A percentile compares a stretch with the other conserved stretches of the same genome.
Evolutionary conservation across 2,797 vertebrate genomes (phyloP).

Genomic region (Sebastes diaconus): DNA sequence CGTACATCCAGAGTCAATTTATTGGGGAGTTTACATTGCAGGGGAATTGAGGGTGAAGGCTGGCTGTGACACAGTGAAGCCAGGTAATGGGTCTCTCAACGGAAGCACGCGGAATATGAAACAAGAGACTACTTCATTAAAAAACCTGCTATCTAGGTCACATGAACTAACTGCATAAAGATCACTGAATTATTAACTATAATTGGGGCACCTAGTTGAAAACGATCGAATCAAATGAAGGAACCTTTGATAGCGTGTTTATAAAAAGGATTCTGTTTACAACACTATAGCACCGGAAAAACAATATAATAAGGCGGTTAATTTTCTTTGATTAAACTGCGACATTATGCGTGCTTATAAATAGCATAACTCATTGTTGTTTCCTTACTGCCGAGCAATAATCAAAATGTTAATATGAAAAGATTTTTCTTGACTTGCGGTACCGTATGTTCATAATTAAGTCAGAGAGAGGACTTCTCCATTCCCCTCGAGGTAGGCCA

Average conservation of each 20-base stretch:
- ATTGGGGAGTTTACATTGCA: slow-evolving; percentile 44
- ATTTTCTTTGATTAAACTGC: background rate
- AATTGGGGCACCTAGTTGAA: slow-evolving; percentile 76
- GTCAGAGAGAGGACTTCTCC: slow-evolving; percentile 52
- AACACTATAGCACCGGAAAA: slow-evolving; percentile 10
- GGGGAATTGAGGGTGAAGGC: slow-evolving; percentile 26
- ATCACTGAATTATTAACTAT: slow-evolving; percentile 81
- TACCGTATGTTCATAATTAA: slow-evolving; percentile 66
- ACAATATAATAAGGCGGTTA: background rate
- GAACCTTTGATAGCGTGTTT: slow-evolving; percentile 42
- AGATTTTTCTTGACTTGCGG: slow-evolving; percentile 30
- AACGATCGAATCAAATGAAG: slow-evolving; percentile 63
- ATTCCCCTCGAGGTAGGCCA: slow-evolving; percentile 73
- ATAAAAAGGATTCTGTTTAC: slow-evolving; percentile 52
- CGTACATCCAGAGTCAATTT: slow-evolving; percentile 47
- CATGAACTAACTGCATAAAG: slow-evolving; percentile 77
- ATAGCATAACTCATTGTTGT: slow-evolving; percentile 12
- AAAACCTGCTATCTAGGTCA: slow-evolving; percentile 78
- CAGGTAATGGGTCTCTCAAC: slow-evolving; percentile 60
- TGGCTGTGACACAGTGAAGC: slow-evolving; percentile 38
- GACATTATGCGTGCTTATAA: background rate
- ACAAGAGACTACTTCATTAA: slow-evolving; percentile 67
- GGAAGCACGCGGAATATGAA: slow-evolving; percentile 55
- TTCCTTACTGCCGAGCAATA: slow-evolving; percentile 3
- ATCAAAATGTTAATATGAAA: slow-evolving; percentile 26